phyloP scores from a whole-genome alignment of 2,888 invertebrate species.

The Lasioglossum vierecki region DNA sequence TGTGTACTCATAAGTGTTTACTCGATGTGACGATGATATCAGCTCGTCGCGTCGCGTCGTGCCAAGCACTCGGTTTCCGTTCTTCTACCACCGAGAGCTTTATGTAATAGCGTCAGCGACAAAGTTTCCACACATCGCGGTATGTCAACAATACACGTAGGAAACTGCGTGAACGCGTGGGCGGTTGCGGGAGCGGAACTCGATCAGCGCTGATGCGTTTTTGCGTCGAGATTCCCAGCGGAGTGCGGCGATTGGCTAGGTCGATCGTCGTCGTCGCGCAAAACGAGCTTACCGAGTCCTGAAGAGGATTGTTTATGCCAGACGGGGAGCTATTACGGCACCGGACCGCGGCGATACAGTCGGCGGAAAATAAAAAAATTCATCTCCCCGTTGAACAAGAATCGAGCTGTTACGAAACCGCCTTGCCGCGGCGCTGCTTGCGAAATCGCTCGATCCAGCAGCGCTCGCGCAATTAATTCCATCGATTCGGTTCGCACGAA shows the following conservation, averaged over 20 bases:
- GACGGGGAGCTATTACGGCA: neutral
- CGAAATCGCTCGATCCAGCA: conserved; percentile 18
- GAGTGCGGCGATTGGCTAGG: neutral
- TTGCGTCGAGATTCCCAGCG: neutral
- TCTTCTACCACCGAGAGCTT: neutral
- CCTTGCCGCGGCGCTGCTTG: neutral
- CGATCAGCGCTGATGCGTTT: neutral
- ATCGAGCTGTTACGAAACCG: conserved; percentile 5
- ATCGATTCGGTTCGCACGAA: conserved; percentile 11
- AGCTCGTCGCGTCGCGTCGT: neutral
- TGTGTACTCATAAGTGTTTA: no score
- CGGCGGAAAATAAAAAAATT: neutral
- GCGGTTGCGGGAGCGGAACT: conserved; percentile 1
- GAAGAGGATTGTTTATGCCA: neutral
- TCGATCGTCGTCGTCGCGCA: neutral
- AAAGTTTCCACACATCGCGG: neutral
- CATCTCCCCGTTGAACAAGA: conserved; percentile 1
- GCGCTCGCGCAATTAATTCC: conserved; percentile 30
- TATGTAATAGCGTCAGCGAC: conserved; percentile 13
- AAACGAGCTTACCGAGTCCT: neutral
- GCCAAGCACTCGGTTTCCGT: conserved; percentile 19
- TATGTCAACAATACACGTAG: neutral
- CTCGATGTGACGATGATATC: no score
- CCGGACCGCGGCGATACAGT: neutral
- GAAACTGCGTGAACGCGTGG: conserved; percentile 1